These are phyloP conservation scores for Scaptomyza montana DNA, from an alignment of 1,140 invertebrate species.

Conservation along the genomic window DNA sequence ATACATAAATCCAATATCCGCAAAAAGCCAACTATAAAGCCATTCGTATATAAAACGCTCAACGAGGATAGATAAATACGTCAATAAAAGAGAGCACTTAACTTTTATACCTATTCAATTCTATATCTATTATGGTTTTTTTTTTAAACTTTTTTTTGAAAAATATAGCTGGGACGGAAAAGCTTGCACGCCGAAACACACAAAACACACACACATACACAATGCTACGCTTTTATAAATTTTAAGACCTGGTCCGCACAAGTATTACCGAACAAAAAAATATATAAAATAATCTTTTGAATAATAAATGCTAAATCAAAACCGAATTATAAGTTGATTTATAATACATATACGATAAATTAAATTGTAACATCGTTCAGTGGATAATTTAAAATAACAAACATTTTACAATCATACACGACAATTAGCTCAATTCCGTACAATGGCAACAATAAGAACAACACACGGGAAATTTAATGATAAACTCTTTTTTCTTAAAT, in stretches of 20 bases:
- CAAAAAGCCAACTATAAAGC: slow-evolving; percentile 14
- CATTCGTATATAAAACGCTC: slow-evolving; percentile 13
- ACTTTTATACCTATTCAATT: slow-evolving; percentile 14
- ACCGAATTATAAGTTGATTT: slow-evolving; percentile 11
- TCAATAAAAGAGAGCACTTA: slow-evolving; percentile 15
- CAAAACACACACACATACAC: slow-evolving; percentile 1
- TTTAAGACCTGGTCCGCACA: slow-evolving; percentile 13
- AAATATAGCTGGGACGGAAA: slow-evolving; percentile 13
- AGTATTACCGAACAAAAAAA: slow-evolving; percentile 16
- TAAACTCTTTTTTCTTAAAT: slow-evolving; percentile 13
- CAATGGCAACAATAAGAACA: not conserved
- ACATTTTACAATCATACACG: slow-evolving; percentile 9
- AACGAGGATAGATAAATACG: slow-evolving; percentile 19
- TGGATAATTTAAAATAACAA: not conserved
- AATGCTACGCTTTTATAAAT: slow-evolving; percentile 12
- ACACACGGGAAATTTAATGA: not conserved
- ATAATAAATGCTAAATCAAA: slow-evolving; percentile 10
- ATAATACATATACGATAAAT: slow-evolving; percentile 1
- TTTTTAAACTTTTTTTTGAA: slow-evolving; percentile 6
- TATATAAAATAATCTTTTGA: slow-evolving; percentile 3
- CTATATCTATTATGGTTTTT: slow-evolving; percentile 11
- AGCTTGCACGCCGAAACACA: slow-evolving; percentile 4
- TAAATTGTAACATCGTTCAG: not conserved
- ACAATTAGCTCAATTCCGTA: slow-evolving; percentile 23
- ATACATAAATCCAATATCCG: not conserved